Evolutionary conservation across 2,888 invertebrate species (phyloP).

Genomic region (Galeruca laticollis): DNA sequence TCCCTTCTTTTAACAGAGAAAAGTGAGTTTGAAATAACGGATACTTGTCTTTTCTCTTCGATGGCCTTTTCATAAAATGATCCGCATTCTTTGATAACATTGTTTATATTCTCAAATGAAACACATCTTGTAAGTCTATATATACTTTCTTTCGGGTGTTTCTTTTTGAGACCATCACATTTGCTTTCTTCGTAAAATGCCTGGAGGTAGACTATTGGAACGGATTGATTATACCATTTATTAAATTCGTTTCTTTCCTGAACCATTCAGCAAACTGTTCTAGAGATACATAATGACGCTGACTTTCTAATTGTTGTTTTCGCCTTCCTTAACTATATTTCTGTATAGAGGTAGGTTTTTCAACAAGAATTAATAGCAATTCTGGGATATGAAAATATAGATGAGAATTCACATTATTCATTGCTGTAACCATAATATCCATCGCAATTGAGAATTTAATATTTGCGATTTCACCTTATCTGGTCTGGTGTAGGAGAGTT

Average conservation of each 20-base stretch:
- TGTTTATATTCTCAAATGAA: conserved; percentile 1
- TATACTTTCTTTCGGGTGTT: background rate
- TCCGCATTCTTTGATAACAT: too few species aligned
- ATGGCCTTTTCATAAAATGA: conserved; percentile 12
- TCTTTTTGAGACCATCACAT: conserved; percentile 16
- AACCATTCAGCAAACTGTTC: too few species aligned
- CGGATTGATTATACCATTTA: conserved; percentile 18
- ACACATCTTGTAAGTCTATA: too few species aligned
- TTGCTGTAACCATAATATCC: conserved; percentile 22
- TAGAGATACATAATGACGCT: too few species aligned
- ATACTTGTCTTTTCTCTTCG: conserved; percentile 1
- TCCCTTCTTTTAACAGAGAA: conserved; percentile 3
- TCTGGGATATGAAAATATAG: too few species aligned
- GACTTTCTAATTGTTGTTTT: too few species aligned
- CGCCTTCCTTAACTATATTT: conserved; percentile 10
- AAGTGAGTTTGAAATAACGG: background rate
- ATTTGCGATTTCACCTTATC: too few species aligned
- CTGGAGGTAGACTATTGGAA: conserved; percentile 3
- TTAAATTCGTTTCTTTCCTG: too few species aligned
- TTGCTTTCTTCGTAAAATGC: background rate
- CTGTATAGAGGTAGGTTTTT: conserved; percentile 14
- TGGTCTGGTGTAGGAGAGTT: background rate
- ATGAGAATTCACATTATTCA: conserved; percentile 23
- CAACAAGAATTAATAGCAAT: too few species aligned
- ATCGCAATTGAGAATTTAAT: too few species aligned